Base-by-base conservation (phyloP, 2,888 invertebrate species). In the Alviniconcha strummeri region DNA sequence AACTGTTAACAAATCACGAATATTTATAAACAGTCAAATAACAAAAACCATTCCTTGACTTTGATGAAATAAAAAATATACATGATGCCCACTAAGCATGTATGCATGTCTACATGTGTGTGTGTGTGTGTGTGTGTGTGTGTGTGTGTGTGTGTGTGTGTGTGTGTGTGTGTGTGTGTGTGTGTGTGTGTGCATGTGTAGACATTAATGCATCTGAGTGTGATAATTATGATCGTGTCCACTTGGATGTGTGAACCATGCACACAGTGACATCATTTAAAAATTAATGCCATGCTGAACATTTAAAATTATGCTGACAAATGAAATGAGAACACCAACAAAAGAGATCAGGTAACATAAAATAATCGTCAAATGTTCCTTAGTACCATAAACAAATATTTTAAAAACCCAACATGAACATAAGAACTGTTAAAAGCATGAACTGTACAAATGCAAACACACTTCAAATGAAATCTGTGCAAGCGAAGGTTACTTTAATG, bases 401-500 rank as follows among this genome's bases (percentile, higher is more conserved):
- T 36, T 36, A 36, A 36, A 36, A 36, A 36, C 36, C 36, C 36
- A 36, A 0, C 36, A 36, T 36, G 36, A 36, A 36, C 36, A 36
- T 36, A 36, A 0, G 36, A 36, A 36, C 36, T 36, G 36, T 36
- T 36, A 36, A 36, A 36, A 36, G 36, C 36, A 36, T 36, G 36
- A 36, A 36, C 36, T 36, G 36, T 36, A 36, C 9, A 60, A 60
- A 60, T 11, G 60, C 8, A 60, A 8, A 8, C 60, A 60, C 1
- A 60, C 60, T 11, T 8, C 8, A 60, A 60, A 8, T 13, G 13
- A 60, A 60, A 60, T 13, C 60, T 13, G 8, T 8, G 60, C 8
- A 55, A 80, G 52, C 17, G 36, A n/a, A 67, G 19, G 52, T 82
- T 82, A 82, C 82, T 82, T 82, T 57, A 69, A 9, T 15, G 56